These are phyloP conservation scores for Conus ventricosus DNA, from an alignment of 1,140 invertebrate species.

Conservation along the genomic window DNA sequence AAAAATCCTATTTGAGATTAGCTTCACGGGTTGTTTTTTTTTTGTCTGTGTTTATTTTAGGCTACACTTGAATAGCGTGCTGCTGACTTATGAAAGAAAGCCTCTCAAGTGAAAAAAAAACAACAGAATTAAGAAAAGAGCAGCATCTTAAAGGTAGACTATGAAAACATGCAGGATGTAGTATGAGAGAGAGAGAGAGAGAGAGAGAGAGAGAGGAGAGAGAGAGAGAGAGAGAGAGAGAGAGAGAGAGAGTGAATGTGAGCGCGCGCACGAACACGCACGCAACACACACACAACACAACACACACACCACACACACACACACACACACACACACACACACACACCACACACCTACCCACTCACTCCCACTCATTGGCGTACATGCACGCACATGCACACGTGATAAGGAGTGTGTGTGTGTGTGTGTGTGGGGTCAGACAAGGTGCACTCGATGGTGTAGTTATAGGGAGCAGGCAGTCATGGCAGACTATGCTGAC, in stretches of 20 bases:
- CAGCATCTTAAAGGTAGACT: no score
- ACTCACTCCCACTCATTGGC: background rate
- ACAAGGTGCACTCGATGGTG: background rate
- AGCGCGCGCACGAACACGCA: background rate
- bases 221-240: background rate
- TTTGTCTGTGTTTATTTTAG: no score
- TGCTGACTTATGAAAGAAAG: no score
- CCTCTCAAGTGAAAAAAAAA: no score
- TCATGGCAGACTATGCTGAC: background rate
- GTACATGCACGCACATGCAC: background rate
- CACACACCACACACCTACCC: background rate
- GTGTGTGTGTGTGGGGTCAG: no score
- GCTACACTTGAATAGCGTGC: no score
- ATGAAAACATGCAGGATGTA: no score
- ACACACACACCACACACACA: conserved; percentile 1
- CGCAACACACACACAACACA: background rate
- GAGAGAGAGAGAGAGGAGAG: background rate
- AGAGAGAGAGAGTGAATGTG: background rate
- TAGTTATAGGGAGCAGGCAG: background rate
- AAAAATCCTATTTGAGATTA: no score
- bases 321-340: background rate
- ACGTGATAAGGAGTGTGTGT: background rate
- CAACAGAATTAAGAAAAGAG: no score
- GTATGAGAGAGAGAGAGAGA: background rate
- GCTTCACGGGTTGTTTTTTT: no score